Base-by-base conservation (phyloP, 2,888 invertebrate genomes). In the Protonemura montana region DNA sequence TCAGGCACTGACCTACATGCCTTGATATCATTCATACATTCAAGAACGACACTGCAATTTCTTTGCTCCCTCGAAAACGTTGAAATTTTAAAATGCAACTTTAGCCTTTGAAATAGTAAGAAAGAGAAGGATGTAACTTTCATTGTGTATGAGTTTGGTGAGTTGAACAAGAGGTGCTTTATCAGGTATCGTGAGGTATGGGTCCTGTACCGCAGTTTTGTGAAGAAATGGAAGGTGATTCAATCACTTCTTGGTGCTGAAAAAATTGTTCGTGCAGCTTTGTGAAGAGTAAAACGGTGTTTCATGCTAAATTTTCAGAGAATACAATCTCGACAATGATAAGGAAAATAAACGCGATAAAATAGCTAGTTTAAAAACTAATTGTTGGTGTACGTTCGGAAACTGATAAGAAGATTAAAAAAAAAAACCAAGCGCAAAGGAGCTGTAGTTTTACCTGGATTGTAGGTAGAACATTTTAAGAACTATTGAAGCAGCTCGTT, bases 1-100 rank as follows among this genome's bases (percentile, higher is more conserved):
- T 59, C 35, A 59, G 41, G 21, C 59, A 59, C 59, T 59, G 59
- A 59, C 59, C 59, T 59, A 59, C 59, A 59, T 59, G 59, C 59
- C 59, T 3, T 59, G 59, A 59, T 21, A 59, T 59, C 59, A 59
- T 59, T 59, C 59, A 59, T 10, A 7, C 59, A 59, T 59, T 59
- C 59, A 21, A 59, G 59, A 59, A 59, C 59, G 59, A 59, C 7
- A 59, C 59, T 59, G 59, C 59, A 59, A 10, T 59, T 21, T 21
- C 59, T 59, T 10, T 59, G 59, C 35, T 35, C 35, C 35, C 35
- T 59, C 16, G 2, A 59, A 16, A 13, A 10, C 2, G 1, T 59
- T 59, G 59, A 59, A 59, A 59, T 21, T 59, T 41, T 41, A 41
- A 59, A 59, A 59, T 59, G 59, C 59, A 59, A 10, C 59, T 59